Base-by-base conservation (phyloP, 2,888 invertebrate genomes). In the Lasioglossum oenotherae region DNA sequence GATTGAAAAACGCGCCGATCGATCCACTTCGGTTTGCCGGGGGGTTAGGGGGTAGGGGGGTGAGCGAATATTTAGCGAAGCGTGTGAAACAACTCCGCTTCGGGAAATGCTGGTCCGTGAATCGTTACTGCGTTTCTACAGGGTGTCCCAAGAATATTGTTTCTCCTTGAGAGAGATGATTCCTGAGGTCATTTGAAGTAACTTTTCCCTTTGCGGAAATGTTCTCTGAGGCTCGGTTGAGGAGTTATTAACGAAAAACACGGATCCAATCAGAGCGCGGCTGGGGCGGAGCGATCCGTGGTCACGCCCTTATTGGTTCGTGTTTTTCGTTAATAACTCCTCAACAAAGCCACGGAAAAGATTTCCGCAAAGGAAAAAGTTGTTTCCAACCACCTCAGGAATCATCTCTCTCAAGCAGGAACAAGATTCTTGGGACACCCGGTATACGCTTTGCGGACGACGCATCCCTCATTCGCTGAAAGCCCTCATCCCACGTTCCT, bases 1-100 rank as follows among this genome's bases (percentile, higher is more conserved):
- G 73, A 79, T 76, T 53, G 73, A 84, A 67, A 76, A 67, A 84
- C 85, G 64, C 76, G 73, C 67, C 85, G 85, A 76, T 49, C 75
- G 75, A 75, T 73, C n/a, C 6, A 1, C n/a, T 38, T 64, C 64
- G 64, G 19, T 31, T 57, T n/a, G 16, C 57, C 4, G n/a, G n/a
- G n/a, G 6, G 19, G 16, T 0, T 35, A 64, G 6, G 27, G 64
- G 10, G 8, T 31, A 23, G 38, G 31, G 67, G 23, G 23, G 19
- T 67, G 67, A 19, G 69, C 38, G 69, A 69, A 27, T 60, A 41
- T 19, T 19, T 44, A 12, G 10, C 35, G 57, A 14, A 38, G 35
- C 64, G 67, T 19, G 64, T 10, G 49, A 27, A 44, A 19, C 60
- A 12, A 31, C 35, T 31, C 12, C 35, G 35, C 71, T n/a, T 53